Base-by-base conservation (phyloP, 2,888 invertebrate species). In the Creontiades dilutus region DNA sequence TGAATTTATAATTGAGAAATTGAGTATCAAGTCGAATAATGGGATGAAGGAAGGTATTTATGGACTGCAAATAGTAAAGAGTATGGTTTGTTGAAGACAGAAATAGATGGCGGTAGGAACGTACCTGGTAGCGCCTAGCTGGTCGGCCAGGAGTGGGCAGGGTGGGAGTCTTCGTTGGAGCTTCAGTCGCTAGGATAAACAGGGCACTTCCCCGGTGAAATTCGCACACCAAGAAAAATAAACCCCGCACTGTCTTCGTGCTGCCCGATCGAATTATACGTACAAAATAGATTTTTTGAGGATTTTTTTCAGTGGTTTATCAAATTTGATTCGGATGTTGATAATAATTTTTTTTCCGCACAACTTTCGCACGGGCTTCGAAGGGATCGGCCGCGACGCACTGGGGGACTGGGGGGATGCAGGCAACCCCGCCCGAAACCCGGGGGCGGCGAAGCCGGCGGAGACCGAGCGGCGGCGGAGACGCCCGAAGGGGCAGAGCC, bases 371-470 rank as follows among this genome's bases (percentile, higher is more conserved):
- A 19, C 23, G 9, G 68, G 80, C 27, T 80, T 78, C 55, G n/a
- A 47, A 27, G 75, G 61, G 81, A 61, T 68, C 82, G 82, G 81
- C 52, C 89, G 57, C 61, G 81, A 84, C 89, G 93, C 92, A 94
- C 94, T 90, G 85, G 89, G 68, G 87, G 86, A 78, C 82, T 14
- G 78, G 86, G 57, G 78, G 68, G 57, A 86, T 86, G 48, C 78
- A 48, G 52, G 84, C 68, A 82, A 88, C 88, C 88, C 82, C 89
- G 16, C 88, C 88, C 90, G 81, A 88, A 81, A 27, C 89, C 90
- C 52, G 48, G 84, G 82, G 61, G 48, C 68, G 89, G 91, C 52
- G 82, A 82, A 14, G 82, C 27, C 82, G 81, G 48, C 81, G 81
- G 81, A n/a, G n/a, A 11, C n/a, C 68, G 68, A 78, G 89, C 85